Conservation (phyloP, 2,888 invertebrate genomes). For the Acronicta leporina region DNA sequence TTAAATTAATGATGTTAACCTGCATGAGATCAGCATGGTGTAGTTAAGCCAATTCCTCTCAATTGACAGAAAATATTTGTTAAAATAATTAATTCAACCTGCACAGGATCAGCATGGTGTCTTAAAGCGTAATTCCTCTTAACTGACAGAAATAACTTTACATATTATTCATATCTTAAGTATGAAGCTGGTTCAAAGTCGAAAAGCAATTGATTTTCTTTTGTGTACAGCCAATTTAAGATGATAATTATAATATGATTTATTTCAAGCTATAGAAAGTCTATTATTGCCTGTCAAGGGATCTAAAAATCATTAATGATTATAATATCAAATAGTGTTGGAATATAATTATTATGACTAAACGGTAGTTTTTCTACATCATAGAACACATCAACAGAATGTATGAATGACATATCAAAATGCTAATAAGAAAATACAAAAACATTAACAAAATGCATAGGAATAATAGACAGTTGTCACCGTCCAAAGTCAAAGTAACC, state of each 20-base stretch:
- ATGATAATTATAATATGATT: too few relatives aligned
- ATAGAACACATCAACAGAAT: not conserved
- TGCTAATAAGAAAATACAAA: conserved; percentile 20
- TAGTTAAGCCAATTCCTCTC: not conserved
- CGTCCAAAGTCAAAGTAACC: conserved; percentile 13
- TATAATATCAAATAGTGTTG: not conserved
- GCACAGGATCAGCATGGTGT: not conserved
- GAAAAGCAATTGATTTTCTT: too few relatives aligned
- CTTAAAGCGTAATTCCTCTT: not conserved
- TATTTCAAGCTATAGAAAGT: not conserved
- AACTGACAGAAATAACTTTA: not conserved
- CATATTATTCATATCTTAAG: too few relatives aligned
- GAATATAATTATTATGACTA: conserved; percentile 1
- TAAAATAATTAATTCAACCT: too few relatives aligned
- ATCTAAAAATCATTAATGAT: too few relatives aligned
- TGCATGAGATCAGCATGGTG: not conserved
- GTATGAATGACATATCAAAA: not conserved
- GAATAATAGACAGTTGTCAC: conserved; percentile 5
- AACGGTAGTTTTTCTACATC: not conserved
- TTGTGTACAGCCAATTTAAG: too few relatives aligned
- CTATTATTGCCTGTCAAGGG: not conserved
- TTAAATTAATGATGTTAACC: too few relatives aligned
- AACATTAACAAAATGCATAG: conserved; percentile 18
- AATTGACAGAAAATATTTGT: not conserved
- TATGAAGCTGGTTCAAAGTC: too few relatives aligned